Evolutionary conservation across 1,140 invertebrate genomes (phyloP), one percentile per base, ranked within the genome.

Genomic region (Bombus ignitus): DNA sequence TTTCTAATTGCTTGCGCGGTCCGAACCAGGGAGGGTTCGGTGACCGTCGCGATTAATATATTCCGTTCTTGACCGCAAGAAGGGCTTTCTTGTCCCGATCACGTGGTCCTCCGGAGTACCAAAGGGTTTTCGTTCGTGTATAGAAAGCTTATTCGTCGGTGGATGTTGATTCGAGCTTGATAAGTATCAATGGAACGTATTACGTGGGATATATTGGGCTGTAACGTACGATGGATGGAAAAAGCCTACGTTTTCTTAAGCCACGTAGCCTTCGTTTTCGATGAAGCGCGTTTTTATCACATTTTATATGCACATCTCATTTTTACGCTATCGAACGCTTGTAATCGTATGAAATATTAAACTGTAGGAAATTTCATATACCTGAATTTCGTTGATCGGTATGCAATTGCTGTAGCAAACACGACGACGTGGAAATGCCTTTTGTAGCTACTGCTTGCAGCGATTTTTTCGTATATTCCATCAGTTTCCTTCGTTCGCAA

Each of bases 1-100:
- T 81, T 81, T 81, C 71, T 81, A 81, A 81, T 81, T 81, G 68
- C 70, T 62, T 18, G n/a, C 25, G 35, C 25, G 15, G 68, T 32
- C 28, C 75, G 28, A 74, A 39, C 13, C 57, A 9, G 10, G 53
- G 47, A 39, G 3, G 59, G 76, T 78, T 78, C 76, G 76, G 4
- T 65, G 77, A 80, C 42, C 65, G 65, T 35, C 66, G 35, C 62
- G 35, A 80, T 70, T 35, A 47, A 80, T 42, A 44, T 35, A 70
- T 80, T 70, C 78, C 78, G 35, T 66, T 66, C 13, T 8, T n/a
- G 35, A 1, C 47, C 25, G 25, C 32, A 18, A 59, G 35, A 59
- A 35, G n/a, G n/a, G 32, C 12, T 22, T 37, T 80, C 39, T 53
- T 70, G 32, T 37, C 12, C 6, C 35, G 35, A 62, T 42, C 28